These are phyloP conservation scores for Epinephelus lanceolatus DNA, from an alignment of 2,113 vertebrate species.

Conservation along the genomic window DNA sequence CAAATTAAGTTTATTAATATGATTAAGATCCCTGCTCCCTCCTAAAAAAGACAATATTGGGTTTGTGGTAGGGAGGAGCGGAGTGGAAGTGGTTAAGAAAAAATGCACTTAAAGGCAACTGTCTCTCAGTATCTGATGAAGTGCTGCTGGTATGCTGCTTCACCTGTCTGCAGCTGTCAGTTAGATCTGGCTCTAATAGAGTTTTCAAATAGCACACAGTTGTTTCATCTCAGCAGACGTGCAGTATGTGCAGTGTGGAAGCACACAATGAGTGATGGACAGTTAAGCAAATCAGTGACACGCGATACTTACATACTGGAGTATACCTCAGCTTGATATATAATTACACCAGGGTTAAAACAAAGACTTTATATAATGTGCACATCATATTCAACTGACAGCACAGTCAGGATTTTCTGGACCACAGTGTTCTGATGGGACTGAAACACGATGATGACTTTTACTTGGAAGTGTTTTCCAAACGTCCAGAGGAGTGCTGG, in stretches of 20 bases:
- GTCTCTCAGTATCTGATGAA: constrained; percentile 15
- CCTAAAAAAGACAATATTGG: background rate
- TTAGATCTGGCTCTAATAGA: background rate
- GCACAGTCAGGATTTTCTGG: background rate
- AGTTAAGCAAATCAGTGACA: background rate
- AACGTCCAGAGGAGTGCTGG: constrained; percentile 13
- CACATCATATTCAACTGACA: constrained; percentile 31
- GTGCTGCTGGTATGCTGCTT: constrained; percentile 22
- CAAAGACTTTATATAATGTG: background rate
- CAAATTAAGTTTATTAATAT: no score
- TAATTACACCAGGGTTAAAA: background rate
- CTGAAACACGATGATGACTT: constrained; percentile 25
- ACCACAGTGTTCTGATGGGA: constrained; percentile 20
- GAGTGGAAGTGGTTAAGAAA: background rate
- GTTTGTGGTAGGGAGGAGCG: no score
- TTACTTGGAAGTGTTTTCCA: constrained; percentile 16
- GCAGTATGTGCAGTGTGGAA: background rate
- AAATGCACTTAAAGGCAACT: background rate
- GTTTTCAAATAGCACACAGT: constrained; percentile 20
- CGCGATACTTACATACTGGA: background rate
- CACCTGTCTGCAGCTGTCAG: constrained; percentile 32
- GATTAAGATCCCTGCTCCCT: no score
- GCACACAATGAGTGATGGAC: background rate
- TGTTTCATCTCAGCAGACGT: constrained; percentile 42
- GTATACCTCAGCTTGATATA: background rate